phyloP scores from a whole-genome alignment of 2,888 invertebrate genomes.

The Nomada ruficornis region DNA sequence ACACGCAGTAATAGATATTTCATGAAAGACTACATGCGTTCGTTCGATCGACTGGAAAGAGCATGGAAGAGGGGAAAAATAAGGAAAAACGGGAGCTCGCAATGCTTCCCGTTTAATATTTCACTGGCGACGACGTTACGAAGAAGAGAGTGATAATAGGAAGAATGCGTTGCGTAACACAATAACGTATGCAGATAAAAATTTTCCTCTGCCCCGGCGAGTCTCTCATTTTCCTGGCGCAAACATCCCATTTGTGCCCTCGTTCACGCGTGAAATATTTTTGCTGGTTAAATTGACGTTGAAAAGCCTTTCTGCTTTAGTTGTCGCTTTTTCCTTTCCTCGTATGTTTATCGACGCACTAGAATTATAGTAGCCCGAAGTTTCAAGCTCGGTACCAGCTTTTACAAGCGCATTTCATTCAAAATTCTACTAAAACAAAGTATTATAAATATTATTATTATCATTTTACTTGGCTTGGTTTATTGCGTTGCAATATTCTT shows the following conservation, averaged over 20 bases:
- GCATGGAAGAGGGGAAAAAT: neutral
- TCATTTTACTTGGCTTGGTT: too few species aligned
- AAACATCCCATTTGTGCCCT: neutral
- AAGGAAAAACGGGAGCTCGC: neutral
- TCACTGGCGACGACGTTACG: neutral
- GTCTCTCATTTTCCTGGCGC: neutral
- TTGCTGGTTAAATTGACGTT: neutral
- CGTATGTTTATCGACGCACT: neutral
- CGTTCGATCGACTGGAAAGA: neutral
- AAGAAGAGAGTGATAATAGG: neutral
- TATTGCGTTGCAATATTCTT: too few species aligned
- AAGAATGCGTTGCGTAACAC: constrained; percentile 4
- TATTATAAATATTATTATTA: too few species aligned
- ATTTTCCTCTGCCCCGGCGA: constrained; percentile 1
- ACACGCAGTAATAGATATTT: neutral
- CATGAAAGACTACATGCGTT: constrained; percentile 2
- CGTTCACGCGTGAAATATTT: neutral
- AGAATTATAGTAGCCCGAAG: neutral
- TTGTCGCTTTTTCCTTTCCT: neutral
- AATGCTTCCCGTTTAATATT: constrained; percentile 6
- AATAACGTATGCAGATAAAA: constrained; percentile 26
- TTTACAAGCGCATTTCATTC: neutral
- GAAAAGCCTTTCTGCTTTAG: neutral
- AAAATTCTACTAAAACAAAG: too few species aligned
- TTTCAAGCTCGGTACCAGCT: neutral